phyloP scores from a whole-genome alignment of 2,113 vertebrate genomes.

The Pipra filicauda region DNA sequence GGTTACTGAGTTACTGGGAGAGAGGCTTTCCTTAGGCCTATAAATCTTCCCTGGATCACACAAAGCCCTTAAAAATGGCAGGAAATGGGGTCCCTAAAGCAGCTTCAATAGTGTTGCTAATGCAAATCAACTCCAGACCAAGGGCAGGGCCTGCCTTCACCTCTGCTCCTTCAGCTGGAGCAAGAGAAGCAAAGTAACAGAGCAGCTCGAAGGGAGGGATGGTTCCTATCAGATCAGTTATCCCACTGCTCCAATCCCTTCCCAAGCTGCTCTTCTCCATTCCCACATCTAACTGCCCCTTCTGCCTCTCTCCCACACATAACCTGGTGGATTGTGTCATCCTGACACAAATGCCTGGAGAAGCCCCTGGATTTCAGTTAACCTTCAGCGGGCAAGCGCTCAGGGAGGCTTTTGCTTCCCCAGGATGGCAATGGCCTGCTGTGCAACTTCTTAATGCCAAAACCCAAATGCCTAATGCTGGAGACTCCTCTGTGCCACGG shows the following conservation, averaged over 20 bases:
- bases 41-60: neutral
- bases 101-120: neutral
- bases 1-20: neutral
- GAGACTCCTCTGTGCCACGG: neutral
- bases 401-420: neutral
- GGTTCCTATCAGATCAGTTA: neutral
- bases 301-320: neutral
- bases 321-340: neutral
- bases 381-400: neutral
- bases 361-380: neutral
- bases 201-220: neutral
- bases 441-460: neutral
- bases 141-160: neutral
- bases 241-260: neutral
- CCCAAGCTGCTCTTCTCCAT: neutral
- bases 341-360: neutral
- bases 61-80: neutral
- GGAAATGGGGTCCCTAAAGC: neutral
- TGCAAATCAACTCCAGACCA: neutral
- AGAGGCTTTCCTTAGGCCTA: neutral
- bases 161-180: neutral
- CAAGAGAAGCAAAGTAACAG: neutral
- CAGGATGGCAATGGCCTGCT: neutral
- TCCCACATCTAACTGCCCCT: neutral
- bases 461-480: neutral